Evolutionary conservation across 2,888 invertebrate species (phyloP).

Genomic region (Oegoconia quadripuncta): DNA sequence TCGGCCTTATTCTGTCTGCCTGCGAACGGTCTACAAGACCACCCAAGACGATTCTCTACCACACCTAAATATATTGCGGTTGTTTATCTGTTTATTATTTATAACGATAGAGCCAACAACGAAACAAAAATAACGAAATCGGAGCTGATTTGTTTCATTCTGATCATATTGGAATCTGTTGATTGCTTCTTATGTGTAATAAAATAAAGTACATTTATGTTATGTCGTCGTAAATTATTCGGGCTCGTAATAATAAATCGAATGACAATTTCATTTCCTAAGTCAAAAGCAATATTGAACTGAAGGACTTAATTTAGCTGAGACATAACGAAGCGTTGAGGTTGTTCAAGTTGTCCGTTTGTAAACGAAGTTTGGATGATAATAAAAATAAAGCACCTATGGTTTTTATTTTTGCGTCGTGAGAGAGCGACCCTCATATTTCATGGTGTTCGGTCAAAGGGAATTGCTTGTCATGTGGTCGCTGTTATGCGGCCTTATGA

Average conservation of each 20-base stretch:
- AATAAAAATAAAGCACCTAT: conserved; percentile 28
- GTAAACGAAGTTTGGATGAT: conserved; percentile 39
- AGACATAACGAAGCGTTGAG: conserved; percentile 49
- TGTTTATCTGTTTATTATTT: conserved; percentile 61
- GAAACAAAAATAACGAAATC: conserved; percentile 54
- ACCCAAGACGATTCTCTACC: conserved; percentile 62
- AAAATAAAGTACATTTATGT: conserved; percentile 42
- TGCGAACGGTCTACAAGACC: conserved; percentile 55
- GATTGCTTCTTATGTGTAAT: conserved; percentile 49
- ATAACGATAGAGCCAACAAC: conserved; percentile 43
- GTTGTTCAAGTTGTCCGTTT: conserved; percentile 37
- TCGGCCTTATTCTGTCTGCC: conserved; percentile 64
- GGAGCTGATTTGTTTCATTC: conserved; percentile 44
- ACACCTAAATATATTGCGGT: conserved; percentile 64
- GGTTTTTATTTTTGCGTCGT: conserved; percentile 47
- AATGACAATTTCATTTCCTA: conserved; percentile 41
- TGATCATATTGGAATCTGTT: conserved; percentile 42
- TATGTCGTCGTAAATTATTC: conserved; percentile 48
- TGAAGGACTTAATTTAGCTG: conserved; percentile 55
- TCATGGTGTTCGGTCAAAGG: conserved; percentile 54
- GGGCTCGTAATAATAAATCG: conserved; percentile 41
- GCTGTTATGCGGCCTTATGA: conserved; percentile 21
- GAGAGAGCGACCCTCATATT: conserved; percentile 57
- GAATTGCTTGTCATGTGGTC: conserved; percentile 47
- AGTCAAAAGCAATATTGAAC: too few species aligned